Evolutionary conservation across 2,888 invertebrate species (phyloP), one percentile per base, ranked within the genome.

Genomic region (Drosophila multiciliata): DNA sequence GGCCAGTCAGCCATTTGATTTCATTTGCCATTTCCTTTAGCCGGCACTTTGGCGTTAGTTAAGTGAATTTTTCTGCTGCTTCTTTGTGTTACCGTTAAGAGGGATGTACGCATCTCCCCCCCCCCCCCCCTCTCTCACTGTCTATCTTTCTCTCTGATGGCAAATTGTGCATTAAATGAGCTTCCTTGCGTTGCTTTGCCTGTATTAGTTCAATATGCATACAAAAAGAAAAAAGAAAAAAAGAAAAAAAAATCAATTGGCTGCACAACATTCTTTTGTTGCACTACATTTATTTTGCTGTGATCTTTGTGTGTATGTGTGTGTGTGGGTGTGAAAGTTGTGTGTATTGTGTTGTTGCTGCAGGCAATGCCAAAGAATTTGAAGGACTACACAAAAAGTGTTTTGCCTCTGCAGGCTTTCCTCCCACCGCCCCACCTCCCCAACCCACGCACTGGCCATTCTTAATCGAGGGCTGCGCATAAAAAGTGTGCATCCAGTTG

Each of bases 131-230:
- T 5, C 48, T 0, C n/a, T 0, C n/a, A 0, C 23, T 11, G 7
- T 6, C 36, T 54, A 17, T 1, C 54, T 54, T 9, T 17, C 9
- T 15, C 9, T 12, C 57, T 32, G 54, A 54, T 71, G 63, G 59
- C 67, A 82, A 82, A 82, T 84, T 66, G 72, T 77, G 74, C 73
- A 83, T 72, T 77, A 75, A 85, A 85, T 77, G 77, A 59, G 70
- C 81, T 75, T 66, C 52, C 73, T 72, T 77, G 76, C 79, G 80
- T 72, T 29, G 17, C 26, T 8, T 45, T 59, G 12, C 32, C 0
- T 52, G 15, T 0, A 23, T 8, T 33, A 12, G 26, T 38, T 2
- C 7, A 55, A 54, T 72, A 70, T 77, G 72, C 71, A 71, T 59
- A 57, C 59, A 66, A 66, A 42, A 42, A 20, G n/a, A 12, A 20